Evolutionary conservation across 2,113 vertebrate genomes (phyloP).

Genomic region (Grus americana): DNA sequence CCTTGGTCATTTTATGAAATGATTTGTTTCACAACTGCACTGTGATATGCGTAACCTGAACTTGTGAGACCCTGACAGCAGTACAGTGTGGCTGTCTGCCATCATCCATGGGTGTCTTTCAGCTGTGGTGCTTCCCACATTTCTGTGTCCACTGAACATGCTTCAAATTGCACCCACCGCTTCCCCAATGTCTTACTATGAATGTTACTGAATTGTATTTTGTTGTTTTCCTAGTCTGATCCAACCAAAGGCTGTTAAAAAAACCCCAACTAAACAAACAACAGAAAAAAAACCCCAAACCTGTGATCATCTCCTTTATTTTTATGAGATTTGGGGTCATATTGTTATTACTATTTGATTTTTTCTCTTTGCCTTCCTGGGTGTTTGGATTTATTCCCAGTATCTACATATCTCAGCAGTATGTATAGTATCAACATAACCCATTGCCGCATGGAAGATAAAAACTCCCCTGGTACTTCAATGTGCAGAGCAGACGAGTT

Average conservation of each 20-base stretch:
- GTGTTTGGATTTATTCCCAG: neutral
- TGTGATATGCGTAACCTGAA: neutral
- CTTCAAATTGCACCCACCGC: neutral
- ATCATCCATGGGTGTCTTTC: neutral
- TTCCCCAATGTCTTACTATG: neutral
- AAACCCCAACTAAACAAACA: neutral
- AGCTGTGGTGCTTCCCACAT: neutral
- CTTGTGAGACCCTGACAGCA: neutral
- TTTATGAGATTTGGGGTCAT: neutral
- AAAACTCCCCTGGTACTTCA: neutral
- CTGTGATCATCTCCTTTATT: neutral
- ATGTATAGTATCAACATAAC: neutral
- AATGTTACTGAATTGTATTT: neutral
- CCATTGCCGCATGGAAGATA: neutral
- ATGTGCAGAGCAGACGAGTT: neutral
- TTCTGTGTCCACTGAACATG: neutral
- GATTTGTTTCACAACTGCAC: neutral
- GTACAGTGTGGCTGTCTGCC: neutral
- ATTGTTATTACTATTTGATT: neutral
- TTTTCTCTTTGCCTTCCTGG: neutral
- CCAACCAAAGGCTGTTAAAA: neutral
- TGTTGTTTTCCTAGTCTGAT: neutral
- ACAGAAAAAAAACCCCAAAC: no score
- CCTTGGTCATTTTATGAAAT: neutral
- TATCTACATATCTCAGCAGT: neutral